Evolutionary conservation across 2,797 vertebrate genomes (phyloP).

Genomic region (Hydrophis major): DNA sequence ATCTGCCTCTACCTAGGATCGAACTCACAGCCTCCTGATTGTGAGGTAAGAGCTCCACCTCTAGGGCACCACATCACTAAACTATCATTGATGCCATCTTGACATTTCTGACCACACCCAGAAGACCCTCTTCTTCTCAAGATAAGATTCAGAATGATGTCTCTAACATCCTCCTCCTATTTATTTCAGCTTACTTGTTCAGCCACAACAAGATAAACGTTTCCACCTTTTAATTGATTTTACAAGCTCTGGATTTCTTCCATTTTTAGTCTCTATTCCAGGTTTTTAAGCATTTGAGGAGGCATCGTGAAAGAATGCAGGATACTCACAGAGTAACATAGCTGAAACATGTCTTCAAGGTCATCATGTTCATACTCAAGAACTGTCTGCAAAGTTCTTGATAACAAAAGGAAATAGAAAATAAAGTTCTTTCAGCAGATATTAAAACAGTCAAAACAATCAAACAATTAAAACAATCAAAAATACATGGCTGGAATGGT

Average conservation of each 20-base stretch:
- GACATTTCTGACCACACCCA: no score
- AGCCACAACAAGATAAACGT: background rate
- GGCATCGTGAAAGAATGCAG: background rate
- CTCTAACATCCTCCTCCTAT: no score
- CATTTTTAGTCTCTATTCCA: background rate
- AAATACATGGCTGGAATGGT: background rate
- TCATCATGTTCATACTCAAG: constrained; percentile 49
- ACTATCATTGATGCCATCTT: no score
- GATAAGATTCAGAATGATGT: background rate
- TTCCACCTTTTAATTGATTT: background rate
- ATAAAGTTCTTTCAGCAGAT: background rate
- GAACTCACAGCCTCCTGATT: no score
- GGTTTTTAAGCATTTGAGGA: background rate
- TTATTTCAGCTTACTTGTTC: background rate
- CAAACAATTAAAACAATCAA: background rate
- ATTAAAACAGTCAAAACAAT: background rate
- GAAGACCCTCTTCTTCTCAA: no score
- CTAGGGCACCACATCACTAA: no score
- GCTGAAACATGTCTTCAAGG: constrained; percentile 38
- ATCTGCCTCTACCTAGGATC: no score
- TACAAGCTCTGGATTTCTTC: background rate
- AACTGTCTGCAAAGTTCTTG: constrained; percentile 58
- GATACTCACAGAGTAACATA: constrained; percentile 64
- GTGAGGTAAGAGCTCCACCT: no score
- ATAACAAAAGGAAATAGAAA: constrained; percentile 21